phyloP scores from a whole-genome alignment of 1,140 invertebrate species.

The Akabosia matsudoensis region DNA sequence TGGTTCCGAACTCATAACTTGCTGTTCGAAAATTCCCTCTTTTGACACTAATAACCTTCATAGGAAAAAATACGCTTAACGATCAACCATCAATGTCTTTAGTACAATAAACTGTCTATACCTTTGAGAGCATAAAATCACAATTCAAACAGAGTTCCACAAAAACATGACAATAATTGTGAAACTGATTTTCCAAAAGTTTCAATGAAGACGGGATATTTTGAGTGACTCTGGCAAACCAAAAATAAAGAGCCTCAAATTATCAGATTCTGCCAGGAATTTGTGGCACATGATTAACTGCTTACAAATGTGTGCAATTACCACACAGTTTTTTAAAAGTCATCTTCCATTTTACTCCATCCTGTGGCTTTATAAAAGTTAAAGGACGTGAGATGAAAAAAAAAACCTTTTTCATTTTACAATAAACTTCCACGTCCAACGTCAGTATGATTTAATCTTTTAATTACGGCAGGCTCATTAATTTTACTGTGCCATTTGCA shows the following conservation, averaged over 20 bases:
- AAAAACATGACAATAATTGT: not conserved
- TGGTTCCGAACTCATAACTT: slow-evolving; percentile 17
- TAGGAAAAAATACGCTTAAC: slow-evolving; percentile 2
- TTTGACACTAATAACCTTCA: slow-evolving; percentile 20
- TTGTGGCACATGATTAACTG: no score
- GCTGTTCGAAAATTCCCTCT: not conserved
- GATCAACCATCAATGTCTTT: slow-evolving; percentile 14
- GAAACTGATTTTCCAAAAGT: not conserved
- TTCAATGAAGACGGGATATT: not conserved
- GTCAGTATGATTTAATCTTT: no score
- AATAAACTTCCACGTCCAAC: no score
- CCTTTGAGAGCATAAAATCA: not conserved
- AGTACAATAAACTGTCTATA: not conserved
- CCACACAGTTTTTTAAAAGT: no score
- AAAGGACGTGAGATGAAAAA: no score
- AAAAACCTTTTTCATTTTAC: no score
- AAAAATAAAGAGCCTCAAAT: not conserved
- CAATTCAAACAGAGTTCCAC: not conserved
- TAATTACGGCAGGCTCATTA: no score
- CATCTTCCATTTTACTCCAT: no score
- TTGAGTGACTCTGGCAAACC: not conserved
- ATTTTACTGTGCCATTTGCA: no score
- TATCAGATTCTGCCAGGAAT: no score
- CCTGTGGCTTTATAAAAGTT: no score
- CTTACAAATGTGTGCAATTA: no score